These are phyloP conservation scores for Leucosticte australis DNA, from an alignment of 2,113 vertebrate genomes.

Conservation along the genomic window DNA sequence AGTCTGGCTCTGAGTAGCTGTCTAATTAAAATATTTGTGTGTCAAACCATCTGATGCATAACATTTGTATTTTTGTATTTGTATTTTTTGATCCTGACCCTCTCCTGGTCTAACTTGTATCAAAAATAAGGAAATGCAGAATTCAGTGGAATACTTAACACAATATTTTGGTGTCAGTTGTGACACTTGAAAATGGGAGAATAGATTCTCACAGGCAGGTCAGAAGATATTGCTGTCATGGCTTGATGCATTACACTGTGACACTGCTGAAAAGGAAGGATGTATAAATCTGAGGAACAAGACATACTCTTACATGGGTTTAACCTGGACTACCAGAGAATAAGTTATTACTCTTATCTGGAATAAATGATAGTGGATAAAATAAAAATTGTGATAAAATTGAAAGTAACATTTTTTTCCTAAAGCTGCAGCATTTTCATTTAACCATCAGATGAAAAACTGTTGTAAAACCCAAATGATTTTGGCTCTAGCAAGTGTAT, in stretches of 20 bases:
- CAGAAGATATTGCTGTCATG: not conserved
- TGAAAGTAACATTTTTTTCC: not conserved
- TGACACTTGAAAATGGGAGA: not conserved
- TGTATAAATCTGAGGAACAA: not conserved
- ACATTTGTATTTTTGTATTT: not conserved
- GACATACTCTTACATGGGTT: not conserved
- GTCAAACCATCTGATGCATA: not conserved
- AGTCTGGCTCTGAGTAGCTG: not conserved
- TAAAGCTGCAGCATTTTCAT: not conserved
- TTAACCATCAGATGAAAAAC: not conserved
- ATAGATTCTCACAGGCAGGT: not conserved
- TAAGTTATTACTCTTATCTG: not conserved
- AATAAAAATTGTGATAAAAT: not conserved
- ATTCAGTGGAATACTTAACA: not conserved
- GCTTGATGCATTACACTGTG: not conserved
- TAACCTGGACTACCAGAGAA: not conserved
- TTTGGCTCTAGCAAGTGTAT: not conserved
- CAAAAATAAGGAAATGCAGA: not conserved
- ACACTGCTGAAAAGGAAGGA: not conserved
- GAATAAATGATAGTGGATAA: not conserved
- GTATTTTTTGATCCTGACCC: not conserved
- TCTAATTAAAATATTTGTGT: conserved; percentile 24
- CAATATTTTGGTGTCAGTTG: not conserved
- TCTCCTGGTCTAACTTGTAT: not conserved
- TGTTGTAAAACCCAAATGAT: not conserved